Percentiles rank a stretch among this genome's conserved stretches.
Evolutionary conservation across 2,888 invertebrate species (phyloP).

Genomic region (Rhingia rostrata): DNA sequence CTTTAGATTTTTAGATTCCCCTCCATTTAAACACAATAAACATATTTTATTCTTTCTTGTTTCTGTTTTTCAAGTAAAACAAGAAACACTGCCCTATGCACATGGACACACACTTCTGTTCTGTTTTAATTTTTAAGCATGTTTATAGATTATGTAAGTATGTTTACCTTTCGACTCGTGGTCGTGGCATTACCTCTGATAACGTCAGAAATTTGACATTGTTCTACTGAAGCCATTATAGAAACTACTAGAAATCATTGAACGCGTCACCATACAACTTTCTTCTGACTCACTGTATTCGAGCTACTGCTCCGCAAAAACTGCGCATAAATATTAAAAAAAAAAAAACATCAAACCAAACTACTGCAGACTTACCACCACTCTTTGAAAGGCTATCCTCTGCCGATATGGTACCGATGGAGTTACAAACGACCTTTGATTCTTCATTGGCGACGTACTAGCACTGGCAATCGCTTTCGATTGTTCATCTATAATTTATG

Average conservation of each 20-base stretch:
- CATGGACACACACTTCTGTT: too few species aligned
- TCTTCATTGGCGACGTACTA: constrained; percentile 21
- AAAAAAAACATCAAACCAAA: constrained; percentile 1
- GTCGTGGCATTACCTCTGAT: background rate
- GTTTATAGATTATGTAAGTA: too few species aligned
- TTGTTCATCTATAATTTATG: constrained; percentile 51
- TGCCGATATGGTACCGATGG: constrained; percentile 79
- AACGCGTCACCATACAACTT: background rate
- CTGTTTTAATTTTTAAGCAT: too few species aligned
- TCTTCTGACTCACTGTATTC: constrained; percentile 24
- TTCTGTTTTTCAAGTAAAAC: too few species aligned
- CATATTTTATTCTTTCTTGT: too few species aligned
- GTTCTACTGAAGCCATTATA: too few species aligned
- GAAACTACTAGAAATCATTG: too few species aligned
- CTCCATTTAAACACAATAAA: too few species aligned
- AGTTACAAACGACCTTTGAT: constrained; percentile 39
- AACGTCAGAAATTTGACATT: background rate
- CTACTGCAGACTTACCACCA: constrained; percentile 82
- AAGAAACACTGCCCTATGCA: too few species aligned
- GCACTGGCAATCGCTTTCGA: constrained; percentile 5
- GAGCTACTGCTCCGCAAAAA: constrained; percentile 7
- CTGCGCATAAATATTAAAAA: constrained; percentile 29
- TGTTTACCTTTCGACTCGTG: too few species aligned
- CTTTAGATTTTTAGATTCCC: too few species aligned
- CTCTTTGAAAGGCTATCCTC: constrained; percentile 82